phyloP scores from a whole-genome alignment of 2,797 vertebrate genomes.

The Morelia viridis region DNA sequence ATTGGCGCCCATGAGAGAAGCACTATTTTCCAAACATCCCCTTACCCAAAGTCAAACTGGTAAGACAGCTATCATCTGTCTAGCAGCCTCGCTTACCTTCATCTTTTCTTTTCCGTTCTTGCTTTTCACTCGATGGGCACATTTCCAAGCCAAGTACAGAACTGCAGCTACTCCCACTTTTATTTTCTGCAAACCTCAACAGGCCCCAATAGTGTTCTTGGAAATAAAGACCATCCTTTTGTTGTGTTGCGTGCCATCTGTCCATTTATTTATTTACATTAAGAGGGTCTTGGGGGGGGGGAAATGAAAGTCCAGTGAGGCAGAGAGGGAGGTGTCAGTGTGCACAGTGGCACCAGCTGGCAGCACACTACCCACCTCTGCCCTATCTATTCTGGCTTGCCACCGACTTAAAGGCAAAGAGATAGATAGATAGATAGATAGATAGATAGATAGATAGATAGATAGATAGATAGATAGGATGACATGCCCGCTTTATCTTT shows the following conservation, averaged over 20 bases:
- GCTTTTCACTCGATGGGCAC: not conserved
- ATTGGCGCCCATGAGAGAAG: not conserved
- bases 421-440: not conserved
- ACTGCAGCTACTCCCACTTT: not conserved
- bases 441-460: not conserved
- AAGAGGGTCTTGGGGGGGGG: not conserved
- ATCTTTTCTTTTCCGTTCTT: not conserved
- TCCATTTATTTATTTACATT: not conserved
- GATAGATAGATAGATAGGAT: not conserved
- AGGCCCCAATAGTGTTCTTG: not conserved
- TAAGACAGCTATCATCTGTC: not conserved
- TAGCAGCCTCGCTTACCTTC: not conserved
- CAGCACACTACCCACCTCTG: not conserved
- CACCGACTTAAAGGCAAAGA: not conserved
- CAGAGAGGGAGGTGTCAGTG: not conserved
- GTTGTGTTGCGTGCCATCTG: not conserved
- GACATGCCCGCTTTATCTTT: not conserved
- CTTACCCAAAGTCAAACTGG: not conserved
- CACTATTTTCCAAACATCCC: not conserved
- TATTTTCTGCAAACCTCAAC: not conserved
- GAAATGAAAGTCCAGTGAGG: not conserved
- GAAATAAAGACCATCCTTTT: not conserved
- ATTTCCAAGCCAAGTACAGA: not conserved
- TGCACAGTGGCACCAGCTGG: not conserved
- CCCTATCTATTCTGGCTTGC: not conserved